Base-by-base conservation (phyloP, 2,888 invertebrate species). In the Carabus problematicus region DNA sequence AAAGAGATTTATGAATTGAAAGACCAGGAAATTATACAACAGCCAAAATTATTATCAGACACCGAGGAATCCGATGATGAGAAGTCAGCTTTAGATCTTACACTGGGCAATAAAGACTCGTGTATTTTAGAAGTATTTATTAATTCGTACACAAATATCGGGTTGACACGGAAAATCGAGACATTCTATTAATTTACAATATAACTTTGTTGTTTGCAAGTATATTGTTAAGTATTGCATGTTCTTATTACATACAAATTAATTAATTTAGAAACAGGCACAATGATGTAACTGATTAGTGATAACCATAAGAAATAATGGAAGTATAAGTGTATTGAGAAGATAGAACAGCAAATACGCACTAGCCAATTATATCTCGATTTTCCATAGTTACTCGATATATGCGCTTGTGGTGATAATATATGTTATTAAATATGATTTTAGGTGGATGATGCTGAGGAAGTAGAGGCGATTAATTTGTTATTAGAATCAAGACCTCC, bases 361-460 rank as follows among this genome's bases (percentile, higher is more conserved):
- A 42, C 42, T 42, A 9, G 8, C 9, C 42, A 29, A 29, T 6
- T 29, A 29, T 29, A 29, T 29, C 29, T 29, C 29, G 29, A 29
- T 29, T 29, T 29, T 29, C 29, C 6, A 29, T 29, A 29, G 29
- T 29, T 29, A 29, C 29, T 29, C 29, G 29, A 6, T 29, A 29
- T 6, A 29, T 29, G 29, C 29, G 6, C 29, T 29, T 29, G 6
- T 6, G 3, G 45, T 45, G 45, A 12, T 11, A 12, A 45, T 1
- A 45, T 45, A 42, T 45, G 14, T 45, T 8, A 12, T 45, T 1
- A 45, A 11, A 45, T 45, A 9, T 72, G 40, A 70, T 74, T 75
- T 47, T 77, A 89, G 88, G 87, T 94, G 8, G 94, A 94, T 77
- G 94, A 94, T 78, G 88, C 91, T 14, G 92, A 93, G 78, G 94